A percentile compares a stretch with the other conserved stretches of the same genome.
phyloP scores from a whole-genome alignment of 2,888 invertebrate species.

The Athetis lepigone region DNA sequence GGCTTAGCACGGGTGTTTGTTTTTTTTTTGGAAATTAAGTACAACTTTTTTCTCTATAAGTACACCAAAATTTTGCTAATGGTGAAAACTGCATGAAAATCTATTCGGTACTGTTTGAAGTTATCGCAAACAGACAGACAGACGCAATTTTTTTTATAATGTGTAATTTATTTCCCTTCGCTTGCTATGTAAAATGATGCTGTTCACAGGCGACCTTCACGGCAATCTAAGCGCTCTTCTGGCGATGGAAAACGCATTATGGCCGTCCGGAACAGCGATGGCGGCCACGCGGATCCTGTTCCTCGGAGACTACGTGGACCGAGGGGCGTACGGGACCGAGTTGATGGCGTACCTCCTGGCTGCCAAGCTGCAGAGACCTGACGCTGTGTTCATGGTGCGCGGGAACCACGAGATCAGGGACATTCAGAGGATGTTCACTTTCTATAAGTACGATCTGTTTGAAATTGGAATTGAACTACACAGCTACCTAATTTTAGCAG shows the following conservation, averaged over 20 bases:
- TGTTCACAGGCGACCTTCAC: slow-evolving; percentile 92
- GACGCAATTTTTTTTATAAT: too few species aligned
- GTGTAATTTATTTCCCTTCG: too few species aligned
- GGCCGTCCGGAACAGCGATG: slow-evolving; percentile 92
- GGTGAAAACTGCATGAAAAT: too few species aligned
- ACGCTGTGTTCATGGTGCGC: slow-evolving; percentile 91
- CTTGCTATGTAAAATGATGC: too few species aligned
- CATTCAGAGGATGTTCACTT: slow-evolving; percentile 94
- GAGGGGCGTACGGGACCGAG: slow-evolving; percentile 93
- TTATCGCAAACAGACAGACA: too few species aligned
- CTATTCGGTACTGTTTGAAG: too few species aligned
- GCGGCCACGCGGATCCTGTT: slow-evolving; percentile 92
- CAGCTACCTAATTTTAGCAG: background rate
- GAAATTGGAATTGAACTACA: background rate
- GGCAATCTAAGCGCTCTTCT: slow-evolving; percentile 93
- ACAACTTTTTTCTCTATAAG: too few species aligned
- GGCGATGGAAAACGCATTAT: slow-evolving; percentile 92
- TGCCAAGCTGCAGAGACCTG: slow-evolving; percentile 92
- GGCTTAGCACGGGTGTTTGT: too few species aligned
- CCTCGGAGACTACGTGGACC: slow-evolving; percentile 94
- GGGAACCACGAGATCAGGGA: slow-evolving; percentile 95
- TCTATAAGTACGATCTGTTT: slow-evolving; percentile 90
- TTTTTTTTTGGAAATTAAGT: too few species aligned
- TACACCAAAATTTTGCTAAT: too few species aligned
- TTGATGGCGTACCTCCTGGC: slow-evolving; percentile 93